Conservation (phyloP, 1,140 invertebrate species). For the Pectinophora gossypiella region DNA sequence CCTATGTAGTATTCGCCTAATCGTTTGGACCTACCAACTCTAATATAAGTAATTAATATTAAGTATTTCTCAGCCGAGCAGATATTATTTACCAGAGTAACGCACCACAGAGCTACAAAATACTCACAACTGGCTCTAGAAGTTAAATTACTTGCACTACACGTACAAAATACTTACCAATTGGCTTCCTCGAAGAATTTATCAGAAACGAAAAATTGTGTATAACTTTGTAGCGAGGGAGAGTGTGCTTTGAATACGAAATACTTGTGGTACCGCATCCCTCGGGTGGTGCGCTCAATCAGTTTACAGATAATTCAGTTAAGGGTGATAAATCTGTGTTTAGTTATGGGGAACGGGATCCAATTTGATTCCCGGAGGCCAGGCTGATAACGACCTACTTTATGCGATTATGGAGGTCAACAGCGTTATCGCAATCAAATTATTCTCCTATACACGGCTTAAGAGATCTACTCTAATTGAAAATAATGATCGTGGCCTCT, state of each 20-base stretch:
- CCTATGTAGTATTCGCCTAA: no score
- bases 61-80: no score
- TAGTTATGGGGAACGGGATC: slow-evolving; percentile 44
- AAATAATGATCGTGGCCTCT: background rate
- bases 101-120: no score
- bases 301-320: slow-evolving; percentile 62
- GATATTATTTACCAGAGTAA: no score
- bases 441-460: background rate
- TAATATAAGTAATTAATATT: no score
- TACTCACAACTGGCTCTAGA: no score
- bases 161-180: background rate
- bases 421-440: slow-evolving; percentile 9
- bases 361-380: slow-evolving; percentile 47
- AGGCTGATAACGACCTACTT: slow-evolving; percentile 38
- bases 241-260: slow-evolving; percentile 41
- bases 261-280: slow-evolving; percentile 29
- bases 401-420: slow-evolving; percentile 57
- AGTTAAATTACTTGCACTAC: no score
- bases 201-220: background rate
- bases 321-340: slow-evolving; percentile 68
- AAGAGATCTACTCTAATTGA: background rate
- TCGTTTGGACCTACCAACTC: no score
- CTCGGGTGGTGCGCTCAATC: slow-evolving; percentile 33
- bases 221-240: slow-evolving; percentile 13
- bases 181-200: background rate